A percentile compares a stretch with the other conserved stretches of the same genome.
phyloP scores from a whole-genome alignment of 2,113 vertebrate genomes.

The Cyanistes caeruleus region DNA sequence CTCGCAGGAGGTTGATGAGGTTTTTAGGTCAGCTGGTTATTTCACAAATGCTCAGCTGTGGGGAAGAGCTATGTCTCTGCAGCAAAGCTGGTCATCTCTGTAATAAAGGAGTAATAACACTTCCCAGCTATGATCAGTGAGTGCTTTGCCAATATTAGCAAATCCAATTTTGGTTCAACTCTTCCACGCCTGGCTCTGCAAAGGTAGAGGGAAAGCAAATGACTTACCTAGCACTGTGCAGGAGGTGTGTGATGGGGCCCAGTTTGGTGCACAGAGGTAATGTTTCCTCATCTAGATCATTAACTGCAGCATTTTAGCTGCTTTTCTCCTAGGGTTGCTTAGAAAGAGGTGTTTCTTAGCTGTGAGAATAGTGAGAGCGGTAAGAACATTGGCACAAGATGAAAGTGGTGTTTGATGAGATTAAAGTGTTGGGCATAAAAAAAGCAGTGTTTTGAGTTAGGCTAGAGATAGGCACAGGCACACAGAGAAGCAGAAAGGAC shows the following conservation, averaged over 20 bases:
- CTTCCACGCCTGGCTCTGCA: not conserved
- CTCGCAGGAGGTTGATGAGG: not conserved
- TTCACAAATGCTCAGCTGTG: not conserved
- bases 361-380: not conserved
- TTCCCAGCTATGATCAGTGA: not conserved
- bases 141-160: not conserved
- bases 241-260: not conserved
- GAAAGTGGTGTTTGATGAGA: constrained; percentile 10
- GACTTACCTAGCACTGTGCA: not conserved
- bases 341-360: not conserved
- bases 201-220: not conserved
- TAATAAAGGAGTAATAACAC: not conserved
- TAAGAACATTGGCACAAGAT: constrained; percentile 1
- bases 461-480: not conserved
- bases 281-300: not conserved
- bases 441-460: not conserved
- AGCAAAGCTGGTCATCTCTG: not conserved
- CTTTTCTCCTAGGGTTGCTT: not conserved
- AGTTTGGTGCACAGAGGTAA: not conserved
- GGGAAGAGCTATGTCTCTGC: not conserved
- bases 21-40: not conserved
- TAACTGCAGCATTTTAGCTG: not conserved
- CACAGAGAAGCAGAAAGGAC: not conserved
- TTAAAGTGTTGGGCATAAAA: not conserved
- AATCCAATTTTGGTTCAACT: not conserved